A percentile compares a stretch with the other conserved stretches of the same genome.
These are phyloP conservation scores for Zaprionus capensis DNA, from an alignment of 1,140 invertebrate species.

Conservation along the genomic window DNA sequence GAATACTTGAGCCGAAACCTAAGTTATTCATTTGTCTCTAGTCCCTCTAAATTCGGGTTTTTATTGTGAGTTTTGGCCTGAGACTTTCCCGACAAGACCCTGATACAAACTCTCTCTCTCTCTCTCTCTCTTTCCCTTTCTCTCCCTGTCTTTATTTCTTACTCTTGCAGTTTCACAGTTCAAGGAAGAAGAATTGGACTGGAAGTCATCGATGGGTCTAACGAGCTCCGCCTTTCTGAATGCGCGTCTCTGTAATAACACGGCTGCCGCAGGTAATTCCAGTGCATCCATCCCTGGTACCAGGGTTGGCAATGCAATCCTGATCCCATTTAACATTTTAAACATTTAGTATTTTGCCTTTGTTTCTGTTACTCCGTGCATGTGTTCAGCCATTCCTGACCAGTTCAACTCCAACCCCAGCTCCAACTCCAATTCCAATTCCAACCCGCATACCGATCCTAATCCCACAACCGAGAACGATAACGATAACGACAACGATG, in stretches of 20 bases:
- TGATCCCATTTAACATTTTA: slow-evolving; percentile 67
- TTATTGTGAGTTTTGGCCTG: slow-evolving; percentile 44
- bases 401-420: slow-evolving; percentile 14
- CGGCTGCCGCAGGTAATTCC: slow-evolving; percentile 70
- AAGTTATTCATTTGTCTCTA: background rate
- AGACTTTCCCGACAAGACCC: slow-evolving; percentile 25
- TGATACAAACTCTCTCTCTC: slow-evolving; percentile 41
- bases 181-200: slow-evolving; percentile 33
- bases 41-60: slow-evolving; percentile 29
- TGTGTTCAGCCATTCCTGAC: slow-evolving; percentile 68
- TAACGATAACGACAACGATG: slow-evolving; percentile 24
- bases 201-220: slow-evolving; percentile 62
- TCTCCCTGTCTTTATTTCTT: slow-evolving; percentile 20
- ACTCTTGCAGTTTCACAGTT: slow-evolving; percentile 6
- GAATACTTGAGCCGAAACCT: slow-evolving; percentile 14
- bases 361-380: slow-evolving; percentile 82
- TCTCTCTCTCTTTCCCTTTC: slow-evolving; percentile 25
- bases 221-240: slow-evolving; percentile 50
- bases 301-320: slow-evolving; percentile 21
- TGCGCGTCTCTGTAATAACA: slow-evolving; percentile 40
- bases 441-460: slow-evolving; percentile 15
- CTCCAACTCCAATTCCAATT: background rate
- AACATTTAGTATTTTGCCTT: slow-evolving; percentile 78
- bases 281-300: slow-evolving; percentile 4
- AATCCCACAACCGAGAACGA: slow-evolving; percentile 15